Base-by-base conservation (phyloP, 2,797 vertebrate genomes). In the Scomberomorus guttatus region DNA sequence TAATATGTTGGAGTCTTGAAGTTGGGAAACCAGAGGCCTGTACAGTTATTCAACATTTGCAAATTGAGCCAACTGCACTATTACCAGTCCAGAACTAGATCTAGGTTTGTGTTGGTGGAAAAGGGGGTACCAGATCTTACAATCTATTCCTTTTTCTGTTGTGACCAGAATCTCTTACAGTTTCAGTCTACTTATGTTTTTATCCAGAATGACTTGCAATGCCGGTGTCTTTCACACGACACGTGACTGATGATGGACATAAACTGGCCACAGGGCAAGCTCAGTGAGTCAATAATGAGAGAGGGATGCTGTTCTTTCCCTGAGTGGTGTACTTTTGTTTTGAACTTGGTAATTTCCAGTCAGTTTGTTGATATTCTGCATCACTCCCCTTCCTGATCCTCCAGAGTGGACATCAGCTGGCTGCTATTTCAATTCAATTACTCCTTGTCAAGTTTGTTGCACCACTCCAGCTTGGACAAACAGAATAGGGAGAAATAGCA, bases 381-480 rank as follows among this genome's bases (percentile, higher is more conserved):
- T 61, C 48, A 0, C 39, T 67, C 50, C 17, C 24, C 56, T 10
- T 22, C 32, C 57, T 1, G 15, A 77, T 62, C 44, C 65, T 77
- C 79, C 61, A 39, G 52, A 73, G 68, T 64, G 67, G 65, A 82
- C 68, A 83, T 84, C 83, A 87, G 78, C 76, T 82, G 80, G 69
- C 70, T 56, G 57, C 72, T 75, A 51, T 82, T 78, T 73, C 79
- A 76, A 74, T 86, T 86, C 85, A 86, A 85, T 87, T 87, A 79
- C 79, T 58, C 52, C 66, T 61, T 69, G 67, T 85, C 76, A 79
- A 17, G 63, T 76, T 63, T 62, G 73, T 58, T 77, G 78, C 64
- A 22, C 50, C 22, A 2, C 73, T 74, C 25, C 20, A 32, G 69
- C 71, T 58, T 34, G 64, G 70, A 77, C 76, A 76, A 77, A 82